A percentile compares a stretch with the other conserved stretches of the same genome.
Conservation (phyloP, 1,140 invertebrate genomes). For the Macrobrachium rosenbergii region DNA sequence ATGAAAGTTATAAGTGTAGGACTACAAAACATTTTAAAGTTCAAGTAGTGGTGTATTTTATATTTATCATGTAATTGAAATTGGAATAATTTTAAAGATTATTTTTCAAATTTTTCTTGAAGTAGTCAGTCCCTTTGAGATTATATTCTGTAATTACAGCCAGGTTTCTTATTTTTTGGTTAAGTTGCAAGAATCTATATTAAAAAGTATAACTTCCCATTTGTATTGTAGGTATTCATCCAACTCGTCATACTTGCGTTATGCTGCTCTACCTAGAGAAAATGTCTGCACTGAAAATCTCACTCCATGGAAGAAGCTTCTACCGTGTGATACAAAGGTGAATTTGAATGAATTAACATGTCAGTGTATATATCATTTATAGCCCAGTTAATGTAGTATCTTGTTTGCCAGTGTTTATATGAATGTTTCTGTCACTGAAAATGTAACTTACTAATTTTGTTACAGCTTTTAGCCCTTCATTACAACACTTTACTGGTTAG, state of each 20-base stretch:
- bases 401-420: too few species aligned
- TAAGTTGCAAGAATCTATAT: conserved; percentile 67
- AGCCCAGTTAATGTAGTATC: too few species aligned
- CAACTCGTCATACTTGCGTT: conserved; percentile 74
- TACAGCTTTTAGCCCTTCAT: too few species aligned
- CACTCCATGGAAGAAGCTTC: conserved; percentile 96
- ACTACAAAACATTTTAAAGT: too few species aligned
- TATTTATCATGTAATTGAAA: too few species aligned
- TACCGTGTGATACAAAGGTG: conserved; percentile 90
- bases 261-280: conserved; percentile 92
- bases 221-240: conserved; percentile 44
- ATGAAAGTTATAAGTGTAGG: too few species aligned
- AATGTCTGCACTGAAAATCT: conserved; percentile 99
- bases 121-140: not conserved
- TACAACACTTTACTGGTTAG: too few species aligned
- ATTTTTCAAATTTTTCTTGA: not conserved
- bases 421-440: too few species aligned
- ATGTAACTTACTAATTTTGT: too few species aligned
- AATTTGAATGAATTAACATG: conserved; percentile 8
- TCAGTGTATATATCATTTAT: not conserved
- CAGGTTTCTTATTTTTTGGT: conserved; percentile 70
- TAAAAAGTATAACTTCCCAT: not conserved
- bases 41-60: too few species aligned
- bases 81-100: too few species aligned
- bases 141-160: not conserved